A percentile compares a stretch with the other conserved stretches of the same genome.
These are phyloP conservation scores for Alosa sapidissima DNA, from an alignment of 2,797 vertebrate genomes.

Conservation along the genomic window DNA sequence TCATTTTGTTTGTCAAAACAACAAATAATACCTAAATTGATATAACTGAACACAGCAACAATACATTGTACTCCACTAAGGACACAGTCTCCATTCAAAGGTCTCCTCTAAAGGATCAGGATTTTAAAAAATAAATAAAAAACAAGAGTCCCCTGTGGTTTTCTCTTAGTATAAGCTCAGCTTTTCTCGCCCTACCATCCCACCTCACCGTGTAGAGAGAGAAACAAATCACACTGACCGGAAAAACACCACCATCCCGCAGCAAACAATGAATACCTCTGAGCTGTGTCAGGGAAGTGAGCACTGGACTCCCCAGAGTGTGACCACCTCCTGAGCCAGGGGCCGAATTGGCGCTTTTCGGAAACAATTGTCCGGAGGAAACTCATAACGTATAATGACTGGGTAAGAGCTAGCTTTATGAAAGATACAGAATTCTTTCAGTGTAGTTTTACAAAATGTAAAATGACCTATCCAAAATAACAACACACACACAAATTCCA, in stretches of 20 bases:
- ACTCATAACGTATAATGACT: background rate
- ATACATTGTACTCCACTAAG: background rate
- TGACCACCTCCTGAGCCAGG: slow-evolving; percentile 7
- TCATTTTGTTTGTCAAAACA: background rate
- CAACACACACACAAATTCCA: background rate
- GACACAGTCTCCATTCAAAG: background rate
- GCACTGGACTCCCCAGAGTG: slow-evolving; percentile 22
- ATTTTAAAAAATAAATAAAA: too few species aligned
- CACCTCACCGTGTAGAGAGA: slow-evolving; percentile 39
- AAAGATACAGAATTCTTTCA: background rate
- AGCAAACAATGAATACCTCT: slow-evolving; percentile 53
- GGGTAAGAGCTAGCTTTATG: background rate
- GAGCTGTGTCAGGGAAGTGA: slow-evolving; percentile 37
- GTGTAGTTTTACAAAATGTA: background rate
- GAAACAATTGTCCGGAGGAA: background rate
- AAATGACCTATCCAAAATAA: background rate
- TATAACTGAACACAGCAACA: background rate
- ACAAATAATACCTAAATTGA: background rate
- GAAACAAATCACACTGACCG: slow-evolving; percentile 46
- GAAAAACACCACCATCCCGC: slow-evolving; percentile 48
- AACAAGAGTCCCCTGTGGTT: slow-evolving; percentile 50
- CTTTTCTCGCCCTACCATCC: slow-evolving; percentile 43
- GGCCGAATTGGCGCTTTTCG: background rate
- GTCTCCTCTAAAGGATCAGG: background rate
- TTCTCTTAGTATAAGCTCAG: slow-evolving; percentile 58